Conservation (phyloP, 1,140 invertebrate species). For the Neocloeon triangulifer region DNA sequence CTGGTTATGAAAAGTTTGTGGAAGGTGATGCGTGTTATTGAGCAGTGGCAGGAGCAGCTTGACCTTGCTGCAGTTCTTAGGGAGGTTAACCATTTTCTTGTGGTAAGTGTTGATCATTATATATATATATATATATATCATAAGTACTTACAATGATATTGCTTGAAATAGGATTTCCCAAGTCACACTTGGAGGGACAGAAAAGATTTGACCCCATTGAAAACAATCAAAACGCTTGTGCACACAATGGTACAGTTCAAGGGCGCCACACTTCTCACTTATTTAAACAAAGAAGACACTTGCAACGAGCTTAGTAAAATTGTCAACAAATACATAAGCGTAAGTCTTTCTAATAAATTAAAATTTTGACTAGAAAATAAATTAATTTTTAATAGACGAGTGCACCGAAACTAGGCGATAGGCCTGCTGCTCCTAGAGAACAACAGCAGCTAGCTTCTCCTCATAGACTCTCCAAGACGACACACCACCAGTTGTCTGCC, state of each 20-base stretch:
- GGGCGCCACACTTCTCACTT: conserved; percentile 46
- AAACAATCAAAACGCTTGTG: conserved; percentile 79
- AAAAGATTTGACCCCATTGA: conserved; percentile 48
- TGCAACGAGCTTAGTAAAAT: conserved; percentile 53
- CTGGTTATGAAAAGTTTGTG: conserved; percentile 72
- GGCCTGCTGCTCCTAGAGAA: conserved; percentile 15
- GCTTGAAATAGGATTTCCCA: conserved; percentile 42
- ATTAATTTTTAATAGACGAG: conserved; percentile 22
- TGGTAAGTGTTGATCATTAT: conserved; percentile 13
- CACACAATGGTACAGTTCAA: conserved; percentile 64
- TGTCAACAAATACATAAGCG: not conserved
- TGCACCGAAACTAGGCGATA: conserved; percentile 16
- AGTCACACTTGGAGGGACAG: conserved; percentile 53
- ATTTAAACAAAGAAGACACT: conserved; percentile 55
- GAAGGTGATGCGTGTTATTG: conserved; percentile 63
- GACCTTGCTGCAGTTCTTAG: conserved; percentile 60
- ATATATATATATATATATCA: too few relatives aligned
- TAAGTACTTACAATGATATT: conserved; percentile 2
- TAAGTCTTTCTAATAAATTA: conserved; percentile 7
- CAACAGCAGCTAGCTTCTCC: too few relatives aligned
- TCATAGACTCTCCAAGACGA: conserved; percentile 40
- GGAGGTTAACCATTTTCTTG: conserved; percentile 69
- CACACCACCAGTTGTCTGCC: conserved; percentile 63
- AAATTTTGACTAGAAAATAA: conserved; percentile 18
- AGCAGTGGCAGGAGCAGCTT: conserved; percentile 46